Conservation (phyloP, 2,888 invertebrate genomes). For the Amiota communis region DNA sequence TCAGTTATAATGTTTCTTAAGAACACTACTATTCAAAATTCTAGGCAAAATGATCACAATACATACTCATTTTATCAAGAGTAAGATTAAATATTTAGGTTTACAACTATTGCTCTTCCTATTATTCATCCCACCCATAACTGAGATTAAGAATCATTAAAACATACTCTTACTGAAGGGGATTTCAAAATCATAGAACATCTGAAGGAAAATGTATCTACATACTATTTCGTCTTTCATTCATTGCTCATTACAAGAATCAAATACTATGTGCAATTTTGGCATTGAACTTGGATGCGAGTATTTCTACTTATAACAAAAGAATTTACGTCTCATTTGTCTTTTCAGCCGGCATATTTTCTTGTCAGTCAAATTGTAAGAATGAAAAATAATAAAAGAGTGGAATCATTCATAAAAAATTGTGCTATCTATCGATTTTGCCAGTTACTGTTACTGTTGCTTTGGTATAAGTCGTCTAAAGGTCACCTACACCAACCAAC, state of each 20-base stretch:
- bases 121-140: not conserved
- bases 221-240: too few relatives aligned
- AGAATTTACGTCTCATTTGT: slow-evolving; percentile 12
- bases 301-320: not conserved
- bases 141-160: too few relatives aligned
- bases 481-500: slow-evolving; percentile 49
- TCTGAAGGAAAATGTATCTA: not conserved
- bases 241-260: too few relatives aligned
- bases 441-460: not conserved
- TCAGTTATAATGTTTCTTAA: too few relatives aligned
- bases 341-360: not conserved
- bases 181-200: not conserved
- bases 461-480: slow-evolving; percentile 57
- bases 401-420: slow-evolving; percentile 7
- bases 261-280: slow-evolving; percentile 33
- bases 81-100: not conserved
- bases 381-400: not conserved
- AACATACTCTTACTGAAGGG: not conserved
- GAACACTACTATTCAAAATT: too few relatives aligned
- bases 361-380: not conserved
- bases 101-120: not conserved
- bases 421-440: slow-evolving; percentile 18
- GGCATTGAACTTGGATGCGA: slow-evolving; percentile 56
- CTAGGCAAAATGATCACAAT: too few relatives aligned
- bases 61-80: too few relatives aligned